Evolutionary conservation across 1,140 invertebrate species (phyloP), one percentile per base, ranked within the genome.

Genomic region (Tetramorium parvispinum): DNA sequence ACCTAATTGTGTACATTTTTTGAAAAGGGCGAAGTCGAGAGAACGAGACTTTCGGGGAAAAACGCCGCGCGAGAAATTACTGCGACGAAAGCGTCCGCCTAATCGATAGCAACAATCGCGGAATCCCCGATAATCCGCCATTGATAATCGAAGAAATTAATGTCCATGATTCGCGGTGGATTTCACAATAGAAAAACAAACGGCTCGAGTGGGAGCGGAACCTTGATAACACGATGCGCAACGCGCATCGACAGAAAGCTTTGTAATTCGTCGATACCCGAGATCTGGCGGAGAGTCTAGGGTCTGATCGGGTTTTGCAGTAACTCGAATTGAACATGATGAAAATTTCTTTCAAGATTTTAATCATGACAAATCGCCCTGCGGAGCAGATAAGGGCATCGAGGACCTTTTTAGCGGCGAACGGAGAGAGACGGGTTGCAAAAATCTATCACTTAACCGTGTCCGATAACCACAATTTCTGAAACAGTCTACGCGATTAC

Each of bases 301-400:
- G 51, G 71, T 89, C 77, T 89, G 88, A 89, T 89, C 21, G 77
- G 68, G 79, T 83, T 87, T 87, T 88, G 65, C 46, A 73, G 85
- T 49, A 68, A 63, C 37, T 70, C 51, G 40, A 85, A 70, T 71
- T 82, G 77, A 66, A 82, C 85, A 86, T 85, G 43, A 66, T 61
- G 55, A 21, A 83, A 87, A 85, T 78, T 83, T 24, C 71, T 59
- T 49, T 78, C 57, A 57, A 66, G 77, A 89, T 89, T 75, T 83
- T 83, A 77, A 68, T 65, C 57, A 43, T 79, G 85, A 66, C 87
- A 89, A 89, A 89, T 88, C 55, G 63, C 46, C 11, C 49, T 16
- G 66, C n/a, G 8, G 32, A 83, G 37, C 40, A 55, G 63, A 75
- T 81, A 76, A 89, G 61, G 40, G 11, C 5, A 18, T 85, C 8